Base-by-base conservation (phyloP, 2,888 invertebrate genomes). In the Pandemis heparana region DNA sequence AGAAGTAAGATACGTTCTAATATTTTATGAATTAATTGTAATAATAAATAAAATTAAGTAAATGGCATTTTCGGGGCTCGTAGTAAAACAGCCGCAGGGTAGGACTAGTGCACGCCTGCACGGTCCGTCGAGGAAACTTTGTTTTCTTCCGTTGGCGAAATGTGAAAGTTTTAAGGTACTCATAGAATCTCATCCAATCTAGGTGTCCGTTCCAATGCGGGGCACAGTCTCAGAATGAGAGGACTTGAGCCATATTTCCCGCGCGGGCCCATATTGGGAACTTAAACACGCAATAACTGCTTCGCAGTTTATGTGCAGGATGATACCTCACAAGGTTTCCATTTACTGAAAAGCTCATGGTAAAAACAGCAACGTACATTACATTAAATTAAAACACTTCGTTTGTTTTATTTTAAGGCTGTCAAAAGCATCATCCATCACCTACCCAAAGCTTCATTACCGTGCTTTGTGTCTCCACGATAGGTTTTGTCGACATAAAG, bases 81-180 rank as follows among this genome's bases (percentile, higher is more conserved):
- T 43, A 32, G 39, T 59, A 14, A 61, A 60, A 71, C 39, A 18
- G 60, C 71, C 60, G 38, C 41, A 23, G 65, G 71, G 48, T 16
- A 61, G 14, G n/a, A 12, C 18, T 41, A 41, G 59, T 38, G 56
- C 14, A 59, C 38, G 48, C 16, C 3, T 38, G 56, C 14, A 59
- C 38, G 48, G 23, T 5, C 60, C 32, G 14, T 7, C 48, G 65
- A 71, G 39, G 59, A 61, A 65, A 66, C 71, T 43, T 66, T 51
- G n/a, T 62, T 71, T 67, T 71, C 61, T 61, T 67, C 18, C 51
- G 67, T 41, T 53, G 23, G 14, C 60, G 39, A 61, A 60, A 66
- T 61, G 38, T 66, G 51, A 61, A 43, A 48, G 23, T 23, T 48
- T 60, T 41, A 65, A 32, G 23, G 23, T 32, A 32, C 59, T 18